Evolutionary conservation across 2,797 vertebrate species (phyloP).

Genomic region (Siniperca undulata): DNA sequence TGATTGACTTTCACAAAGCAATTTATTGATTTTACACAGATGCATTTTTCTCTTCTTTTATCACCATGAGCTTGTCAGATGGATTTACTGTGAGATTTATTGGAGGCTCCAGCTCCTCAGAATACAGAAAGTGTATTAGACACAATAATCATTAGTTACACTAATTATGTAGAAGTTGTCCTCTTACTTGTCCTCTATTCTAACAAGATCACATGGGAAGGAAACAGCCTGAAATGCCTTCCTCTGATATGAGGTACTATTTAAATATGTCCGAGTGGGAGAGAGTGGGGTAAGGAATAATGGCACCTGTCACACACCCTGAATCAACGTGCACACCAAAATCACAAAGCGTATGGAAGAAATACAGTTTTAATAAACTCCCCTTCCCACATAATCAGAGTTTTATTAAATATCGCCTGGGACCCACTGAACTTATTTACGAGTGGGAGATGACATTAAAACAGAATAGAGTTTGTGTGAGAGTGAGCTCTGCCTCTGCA

Average conservation of each 20-base stretch:
- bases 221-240: slow-evolving; percentile 1
- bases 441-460: slow-evolving; percentile 57
- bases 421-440: slow-evolving; percentile 60
- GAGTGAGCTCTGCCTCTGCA: slow-evolving; percentile 29
- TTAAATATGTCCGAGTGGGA: slow-evolving; percentile 3
- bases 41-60: slow-evolving; percentile 22
- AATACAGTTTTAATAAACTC: slow-evolving; percentile 81
- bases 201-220: not conserved
- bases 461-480: slow-evolving; percentile 59
- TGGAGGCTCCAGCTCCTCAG: slow-evolving; percentile 22
- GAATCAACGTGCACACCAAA: slow-evolving; percentile 37
- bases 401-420: slow-evolving; percentile 68
- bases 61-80: slow-evolving; percentile 22
- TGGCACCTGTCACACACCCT: slow-evolving; percentile 48
- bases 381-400: slow-evolving; percentile 71
- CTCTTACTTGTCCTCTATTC: slow-evolving; percentile 11
- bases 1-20: slow-evolving; percentile 39
- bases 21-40: slow-evolving; percentile 42
- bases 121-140: slow-evolving; percentile 20
- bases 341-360: slow-evolving; percentile 58
- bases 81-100: slow-evolving; percentile 33
- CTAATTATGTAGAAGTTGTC: slow-evolving; percentile 26
- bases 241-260: slow-evolving; percentile 21
- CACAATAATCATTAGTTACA: slow-evolving; percentile 16
- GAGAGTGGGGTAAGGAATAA: slow-evolving; percentile 43